Evolutionary conservation across 2,888 invertebrate genomes (phyloP).

Genomic region (Cosmopolites sordidus): DNA sequence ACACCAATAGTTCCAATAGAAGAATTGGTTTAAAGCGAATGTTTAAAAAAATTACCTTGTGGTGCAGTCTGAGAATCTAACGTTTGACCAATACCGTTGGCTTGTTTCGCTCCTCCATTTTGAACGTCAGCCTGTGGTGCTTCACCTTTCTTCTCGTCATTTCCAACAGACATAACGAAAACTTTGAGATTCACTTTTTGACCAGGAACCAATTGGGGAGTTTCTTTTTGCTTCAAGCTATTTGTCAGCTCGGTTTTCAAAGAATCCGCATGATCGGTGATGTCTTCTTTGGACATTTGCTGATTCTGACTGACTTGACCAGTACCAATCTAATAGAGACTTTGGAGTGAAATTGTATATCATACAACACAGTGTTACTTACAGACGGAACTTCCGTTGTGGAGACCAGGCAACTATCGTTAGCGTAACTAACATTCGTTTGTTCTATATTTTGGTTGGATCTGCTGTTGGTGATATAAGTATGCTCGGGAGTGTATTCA

Average conservation of each 20-base stretch:
- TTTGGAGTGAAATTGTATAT: no score
- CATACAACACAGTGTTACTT: no score
- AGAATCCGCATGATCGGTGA: conserved; percentile 32
- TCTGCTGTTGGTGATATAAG: conserved; percentile 38
- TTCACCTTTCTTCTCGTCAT: conserved; percentile 14
- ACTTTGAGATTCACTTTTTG: conserved; percentile 45
- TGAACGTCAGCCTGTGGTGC: not conserved
- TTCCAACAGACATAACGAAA: conserved; percentile 38
- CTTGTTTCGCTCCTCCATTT: not conserved
- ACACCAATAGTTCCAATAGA: no score
- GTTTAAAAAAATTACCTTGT: conserved; percentile 11
- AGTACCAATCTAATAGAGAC: no score
- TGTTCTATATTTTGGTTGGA: conserved; percentile 27
- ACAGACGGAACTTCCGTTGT: conserved; percentile 28
- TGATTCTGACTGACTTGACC: no score
- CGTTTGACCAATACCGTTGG: not conserved
- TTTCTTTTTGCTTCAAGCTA: conserved; percentile 37
- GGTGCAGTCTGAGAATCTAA: conserved; percentile 8
- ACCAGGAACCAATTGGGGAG: conserved; percentile 37
- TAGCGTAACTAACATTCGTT: conserved; percentile 37
- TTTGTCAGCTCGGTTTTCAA: conserved; percentile 38
- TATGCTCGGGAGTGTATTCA: conserved; percentile 56
- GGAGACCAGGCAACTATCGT: conserved; percentile 34
- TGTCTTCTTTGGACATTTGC: conserved; percentile 13
- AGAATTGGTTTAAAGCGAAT: no score